phyloP scores from a whole-genome alignment of 2,113 vertebrate genomes.

The Chionomys nivalis region DNA sequence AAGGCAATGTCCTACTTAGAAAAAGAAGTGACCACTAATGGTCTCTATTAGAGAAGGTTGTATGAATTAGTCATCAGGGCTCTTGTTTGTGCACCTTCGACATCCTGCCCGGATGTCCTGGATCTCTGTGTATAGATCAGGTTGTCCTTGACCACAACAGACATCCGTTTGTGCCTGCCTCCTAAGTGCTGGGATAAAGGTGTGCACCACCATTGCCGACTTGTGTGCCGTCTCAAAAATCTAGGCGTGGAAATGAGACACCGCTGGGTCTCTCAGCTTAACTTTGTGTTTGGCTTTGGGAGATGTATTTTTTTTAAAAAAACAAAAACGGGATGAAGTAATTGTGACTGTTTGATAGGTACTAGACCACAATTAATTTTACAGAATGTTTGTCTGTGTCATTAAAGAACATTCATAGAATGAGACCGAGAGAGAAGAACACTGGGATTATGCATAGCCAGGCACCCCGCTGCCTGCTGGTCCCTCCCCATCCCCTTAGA shows the following conservation, averaged over 20 bases:
- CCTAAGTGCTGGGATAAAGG: neutral
- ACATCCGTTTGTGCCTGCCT: neutral
- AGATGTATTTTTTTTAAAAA: neutral
- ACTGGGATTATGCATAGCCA: neutral
- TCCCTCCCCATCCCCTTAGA: accelerated
- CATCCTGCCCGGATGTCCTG: neutral
- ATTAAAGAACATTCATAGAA: neutral
- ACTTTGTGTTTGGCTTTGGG: neutral
- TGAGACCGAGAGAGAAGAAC: neutral
- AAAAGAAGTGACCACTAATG: neutral
- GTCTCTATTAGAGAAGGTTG: neutral
- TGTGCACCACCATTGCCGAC: too few species aligned
- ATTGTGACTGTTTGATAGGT: neutral
- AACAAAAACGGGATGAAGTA: neutral
- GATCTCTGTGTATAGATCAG: neutral
- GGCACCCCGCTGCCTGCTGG: neutral
- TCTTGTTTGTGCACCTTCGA: neutral
- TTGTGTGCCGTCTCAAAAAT: neutral
- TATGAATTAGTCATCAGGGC: neutral
- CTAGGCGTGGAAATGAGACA: neutral
- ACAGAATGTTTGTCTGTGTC: slow-evolving; percentile 24
- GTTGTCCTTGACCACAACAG: too few species aligned
- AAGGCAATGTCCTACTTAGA: neutral
- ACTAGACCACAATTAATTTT: neutral
- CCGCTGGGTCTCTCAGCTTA: neutral